Percentiles rank a stretch among this genome's conserved stretches.
These are phyloP conservation scores for Caenorhabditis brenneri DNA, from an alignment of 1,140 invertebrate genomes.

Conservation along the genomic window DNA sequence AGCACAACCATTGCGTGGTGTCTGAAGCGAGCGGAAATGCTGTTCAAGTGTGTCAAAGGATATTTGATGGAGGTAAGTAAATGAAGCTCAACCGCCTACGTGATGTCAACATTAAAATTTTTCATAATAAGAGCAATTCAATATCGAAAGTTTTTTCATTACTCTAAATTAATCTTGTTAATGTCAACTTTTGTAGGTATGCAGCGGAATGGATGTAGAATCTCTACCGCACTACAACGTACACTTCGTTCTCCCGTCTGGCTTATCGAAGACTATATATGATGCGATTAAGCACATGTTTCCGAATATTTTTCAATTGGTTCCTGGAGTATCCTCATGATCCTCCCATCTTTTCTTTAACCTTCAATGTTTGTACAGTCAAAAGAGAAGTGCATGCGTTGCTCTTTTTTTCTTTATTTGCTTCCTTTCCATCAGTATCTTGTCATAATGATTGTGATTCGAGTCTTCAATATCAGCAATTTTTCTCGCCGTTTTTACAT, in stretches of 20 bases:
- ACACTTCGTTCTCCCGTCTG: conserved; percentile 41
- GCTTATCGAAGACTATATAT: conserved; percentile 35
- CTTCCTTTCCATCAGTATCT: not conserved
- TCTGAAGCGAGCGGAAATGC: conserved; percentile 87
- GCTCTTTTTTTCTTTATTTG: conserved; percentile 9
- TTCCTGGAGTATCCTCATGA: conserved; percentile 28
- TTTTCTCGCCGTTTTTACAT: not conserved
- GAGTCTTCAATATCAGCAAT: not conserved
- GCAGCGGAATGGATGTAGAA: conserved; percentile 27
- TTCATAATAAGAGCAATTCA: too few species aligned
- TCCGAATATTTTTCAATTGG: not conserved
- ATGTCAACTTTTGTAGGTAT: too few species aligned
- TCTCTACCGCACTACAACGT: conserved; percentile 49
- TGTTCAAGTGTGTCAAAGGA: conserved; percentile 97
- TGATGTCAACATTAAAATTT: too few species aligned
- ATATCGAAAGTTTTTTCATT: too few species aligned
- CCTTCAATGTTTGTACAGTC: not conserved
- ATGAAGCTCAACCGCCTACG: not conserved
- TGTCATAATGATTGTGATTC: conserved; percentile 29
- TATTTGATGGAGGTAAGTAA: conserved; percentile 86
- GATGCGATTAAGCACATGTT: not conserved
- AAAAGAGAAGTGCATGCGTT: not conserved
- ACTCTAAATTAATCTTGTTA: too few species aligned
- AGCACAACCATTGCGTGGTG: conserved; percentile 98
- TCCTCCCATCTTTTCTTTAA: not conserved